These are phyloP conservation scores for Gymnoscopelus microlampas DNA, from an alignment of 2,797 vertebrate genomes.

Conservation along the genomic window DNA sequence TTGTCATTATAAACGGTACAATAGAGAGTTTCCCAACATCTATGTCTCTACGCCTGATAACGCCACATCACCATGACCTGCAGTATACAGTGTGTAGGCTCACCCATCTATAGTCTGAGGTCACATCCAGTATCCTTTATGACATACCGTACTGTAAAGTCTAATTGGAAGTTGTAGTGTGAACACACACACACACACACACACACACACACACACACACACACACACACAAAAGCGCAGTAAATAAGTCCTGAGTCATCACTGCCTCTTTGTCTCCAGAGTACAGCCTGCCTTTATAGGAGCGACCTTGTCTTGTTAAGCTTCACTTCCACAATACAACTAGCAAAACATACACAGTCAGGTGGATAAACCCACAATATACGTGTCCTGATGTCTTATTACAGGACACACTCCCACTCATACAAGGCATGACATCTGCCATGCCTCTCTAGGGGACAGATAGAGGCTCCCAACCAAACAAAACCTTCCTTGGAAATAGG, in stretches of 20 bases:
- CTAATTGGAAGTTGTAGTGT: too few relatives aligned
- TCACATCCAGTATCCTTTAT: background rate
- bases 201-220: background rate
- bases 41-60: constrained; percentile 11
- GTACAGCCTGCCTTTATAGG: constrained; percentile 58
- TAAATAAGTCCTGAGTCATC: constrained; percentile 53
- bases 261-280: constrained; percentile 58
- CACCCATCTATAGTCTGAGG: background rate
- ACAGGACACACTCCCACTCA: background rate
- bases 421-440: constrained; percentile 4
- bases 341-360: constrained; percentile 57
- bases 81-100: background rate
- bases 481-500: constrained; percentile 5
- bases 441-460: background rate
- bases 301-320: constrained; percentile 55
- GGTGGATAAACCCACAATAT: constrained; percentile 36
- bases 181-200: too few relatives aligned
- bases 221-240: constrained; percentile 13
- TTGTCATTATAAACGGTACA: constrained; percentile 8
- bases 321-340: constrained; percentile 47
- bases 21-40: background rate
- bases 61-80: background rate
- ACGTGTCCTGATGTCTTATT: constrained; percentile 33
- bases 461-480: constrained; percentile 12
- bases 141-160: too few relatives aligned